These are phyloP conservation scores for Drosophila histrio DNA, from an alignment of 2,888 invertebrate species.

Conservation along the genomic window DNA sequence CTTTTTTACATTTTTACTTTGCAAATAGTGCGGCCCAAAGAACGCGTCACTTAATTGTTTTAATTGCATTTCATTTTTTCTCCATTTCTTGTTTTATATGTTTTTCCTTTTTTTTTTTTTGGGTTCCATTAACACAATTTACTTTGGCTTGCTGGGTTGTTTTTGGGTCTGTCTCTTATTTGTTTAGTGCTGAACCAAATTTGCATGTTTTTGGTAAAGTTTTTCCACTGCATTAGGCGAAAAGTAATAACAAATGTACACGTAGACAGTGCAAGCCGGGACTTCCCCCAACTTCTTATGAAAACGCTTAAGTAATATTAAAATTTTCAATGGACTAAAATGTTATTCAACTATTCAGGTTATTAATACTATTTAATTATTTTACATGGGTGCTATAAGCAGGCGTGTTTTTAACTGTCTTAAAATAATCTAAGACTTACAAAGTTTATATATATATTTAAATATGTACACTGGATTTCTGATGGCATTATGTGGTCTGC, in stretches of 20 bases:
- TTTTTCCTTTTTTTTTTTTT: conserved; percentile 8
- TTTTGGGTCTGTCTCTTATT: conserved; percentile 41
- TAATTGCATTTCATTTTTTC: conserved; percentile 57
- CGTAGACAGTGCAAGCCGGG: neutral
- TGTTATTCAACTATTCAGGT: neutral
- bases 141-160: conserved; percentile 50
- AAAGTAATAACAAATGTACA: neutral
- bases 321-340: neutral
- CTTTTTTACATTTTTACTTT: conserved; percentile 35
- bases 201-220: conserved; percentile 49
- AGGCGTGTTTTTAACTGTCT: too few species aligned
- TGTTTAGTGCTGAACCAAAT: conserved; percentile 47
- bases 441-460: too few species aligned
- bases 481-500: too few species aligned
- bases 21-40: conserved; percentile 64
- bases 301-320: neutral
- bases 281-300: neutral
- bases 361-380: too few species aligned
- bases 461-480: too few species aligned
- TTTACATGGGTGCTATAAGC: too few species aligned
- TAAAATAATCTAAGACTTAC: too few species aligned
- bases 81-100: conserved; percentile 16
- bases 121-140: conserved; percentile 71
- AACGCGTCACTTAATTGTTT: conserved; percentile 68
- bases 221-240: conserved; percentile 47